Evolutionary conservation across 1,140 invertebrate species (phyloP).

Genomic region (Asbolus verrucosus): DNA sequence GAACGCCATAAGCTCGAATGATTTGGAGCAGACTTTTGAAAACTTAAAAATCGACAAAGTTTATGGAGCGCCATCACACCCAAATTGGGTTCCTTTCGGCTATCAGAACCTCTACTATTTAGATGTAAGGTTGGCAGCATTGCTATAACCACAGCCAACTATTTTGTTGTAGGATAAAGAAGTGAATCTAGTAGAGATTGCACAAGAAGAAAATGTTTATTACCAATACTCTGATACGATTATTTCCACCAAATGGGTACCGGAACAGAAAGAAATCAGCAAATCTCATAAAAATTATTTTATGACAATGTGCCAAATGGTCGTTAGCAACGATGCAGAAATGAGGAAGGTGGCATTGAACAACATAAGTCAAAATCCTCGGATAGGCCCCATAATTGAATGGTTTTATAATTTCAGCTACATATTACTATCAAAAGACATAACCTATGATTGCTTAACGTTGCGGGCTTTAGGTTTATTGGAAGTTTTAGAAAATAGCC

Average conservation of each 20-base stretch:
- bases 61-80: conserved; percentile 58
- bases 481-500: conserved; percentile 59
- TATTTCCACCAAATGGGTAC: conserved; percentile 56
- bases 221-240: conserved; percentile 54
- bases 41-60: conserved; percentile 60
- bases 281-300: conserved; percentile 58
- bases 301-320: conserved; percentile 55
- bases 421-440: conserved; percentile 60
- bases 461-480: conserved; percentile 58
- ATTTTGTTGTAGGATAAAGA: conserved; percentile 57
- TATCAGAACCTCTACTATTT: conserved; percentile 58
- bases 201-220: conserved; percentile 54
- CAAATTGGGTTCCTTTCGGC: conserved; percentile 57
- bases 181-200: conserved; percentile 59
- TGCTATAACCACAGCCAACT: too few species aligned
- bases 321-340: conserved; percentile 56
- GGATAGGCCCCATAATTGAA: conserved; percentile 60
- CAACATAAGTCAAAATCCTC: conserved; percentile 59
- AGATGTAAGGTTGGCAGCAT: conserved; percentile 57
- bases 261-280: conserved; percentile 48
- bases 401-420: conserved; percentile 64
- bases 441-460: conserved; percentile 59
- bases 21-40: conserved; percentile 60
- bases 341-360: conserved; percentile 54
- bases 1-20: conserved; percentile 55